Evolutionary conservation across 1,140 invertebrate genomes (phyloP).

Genomic region (Bombus balteatus): DNA sequence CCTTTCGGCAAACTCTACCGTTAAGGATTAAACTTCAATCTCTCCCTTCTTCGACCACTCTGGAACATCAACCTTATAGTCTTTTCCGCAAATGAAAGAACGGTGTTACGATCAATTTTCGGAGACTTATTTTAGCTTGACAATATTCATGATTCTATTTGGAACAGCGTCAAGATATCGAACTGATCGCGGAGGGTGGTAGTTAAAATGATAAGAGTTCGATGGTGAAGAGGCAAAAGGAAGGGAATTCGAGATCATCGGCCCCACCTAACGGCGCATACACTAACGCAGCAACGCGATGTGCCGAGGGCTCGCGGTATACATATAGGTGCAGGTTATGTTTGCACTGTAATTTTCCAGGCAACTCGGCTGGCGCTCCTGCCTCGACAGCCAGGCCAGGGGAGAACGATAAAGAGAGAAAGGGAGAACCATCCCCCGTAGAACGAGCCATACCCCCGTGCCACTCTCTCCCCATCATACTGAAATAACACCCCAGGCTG

Average conservation of each 20-base stretch:
- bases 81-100: neutral
- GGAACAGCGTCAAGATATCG: neutral
- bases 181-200: too few relatives aligned
- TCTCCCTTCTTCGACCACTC: neutral
- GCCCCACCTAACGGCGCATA: constrained; percentile 62
- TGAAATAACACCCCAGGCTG: constrained; percentile 77
- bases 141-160: constrained; percentile 49
- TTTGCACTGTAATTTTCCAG: constrained; percentile 77
- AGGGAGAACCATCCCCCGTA: neutral
- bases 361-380: constrained; percentile 54
- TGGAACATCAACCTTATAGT: neutral
- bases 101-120: constrained; percentile 17
- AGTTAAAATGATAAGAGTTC: constrained; percentile 15
- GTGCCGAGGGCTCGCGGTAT: constrained; percentile 40
- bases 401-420: constrained; percentile 1
- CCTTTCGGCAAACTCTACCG: neutral
- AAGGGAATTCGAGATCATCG: constrained; percentile 63
- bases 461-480: constrained; percentile 64
- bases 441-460: constrained; percentile 17
- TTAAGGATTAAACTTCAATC: neutral
- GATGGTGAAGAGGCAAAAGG: neutral
- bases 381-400: constrained; percentile 35
- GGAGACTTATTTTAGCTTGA: neutral
- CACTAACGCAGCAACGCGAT: constrained; percentile 25
- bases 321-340: constrained; percentile 67